phyloP scores from a whole-genome alignment of 1,140 invertebrate genomes.

The Formica selysi region DNA sequence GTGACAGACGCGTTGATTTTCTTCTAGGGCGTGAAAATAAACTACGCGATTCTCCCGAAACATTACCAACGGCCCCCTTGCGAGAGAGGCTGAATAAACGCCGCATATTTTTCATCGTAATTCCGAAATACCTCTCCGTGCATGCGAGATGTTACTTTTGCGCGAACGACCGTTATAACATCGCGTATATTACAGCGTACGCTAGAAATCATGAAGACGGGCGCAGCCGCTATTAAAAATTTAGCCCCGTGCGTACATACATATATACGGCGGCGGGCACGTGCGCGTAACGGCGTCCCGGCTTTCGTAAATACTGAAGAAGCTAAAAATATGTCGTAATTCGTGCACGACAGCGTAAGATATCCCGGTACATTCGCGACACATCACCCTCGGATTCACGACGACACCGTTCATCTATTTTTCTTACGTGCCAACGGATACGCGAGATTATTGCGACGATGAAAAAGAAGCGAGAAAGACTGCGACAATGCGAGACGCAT shows the following conservation, averaged over 20 bases:
- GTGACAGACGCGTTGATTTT: constrained; percentile 55
- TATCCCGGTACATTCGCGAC: background rate
- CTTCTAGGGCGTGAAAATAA: constrained; percentile 47
- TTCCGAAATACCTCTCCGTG: constrained; percentile 38
- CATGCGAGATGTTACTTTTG: constrained; percentile 30
- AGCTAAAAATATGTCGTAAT: constrained; percentile 35
- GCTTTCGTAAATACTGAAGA: constrained; percentile 39
- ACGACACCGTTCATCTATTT: constrained; percentile 51
- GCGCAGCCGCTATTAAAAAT: constrained; percentile 50
- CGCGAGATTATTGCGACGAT: background rate
- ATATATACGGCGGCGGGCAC: background rate
- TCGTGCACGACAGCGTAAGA: constrained; percentile 18
- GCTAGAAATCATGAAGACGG: constrained; percentile 40
- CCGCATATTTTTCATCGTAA: constrained; percentile 46
- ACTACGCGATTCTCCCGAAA: background rate
- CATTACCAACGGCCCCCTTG: background rate
- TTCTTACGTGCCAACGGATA: constrained; percentile 13
- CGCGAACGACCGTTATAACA: constrained; percentile 32
- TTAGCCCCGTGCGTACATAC: constrained; percentile 23
- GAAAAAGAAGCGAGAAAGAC: background rate
- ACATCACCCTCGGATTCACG: background rate
- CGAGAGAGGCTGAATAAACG: constrained; percentile 35
- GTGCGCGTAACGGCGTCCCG: constrained; percentile 15
- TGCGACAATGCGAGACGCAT: background rate
- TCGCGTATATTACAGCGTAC: background rate